Evolutionary conservation across 1,140 invertebrate genomes (phyloP).

Genomic region (Agrypnia vestita): DNA sequence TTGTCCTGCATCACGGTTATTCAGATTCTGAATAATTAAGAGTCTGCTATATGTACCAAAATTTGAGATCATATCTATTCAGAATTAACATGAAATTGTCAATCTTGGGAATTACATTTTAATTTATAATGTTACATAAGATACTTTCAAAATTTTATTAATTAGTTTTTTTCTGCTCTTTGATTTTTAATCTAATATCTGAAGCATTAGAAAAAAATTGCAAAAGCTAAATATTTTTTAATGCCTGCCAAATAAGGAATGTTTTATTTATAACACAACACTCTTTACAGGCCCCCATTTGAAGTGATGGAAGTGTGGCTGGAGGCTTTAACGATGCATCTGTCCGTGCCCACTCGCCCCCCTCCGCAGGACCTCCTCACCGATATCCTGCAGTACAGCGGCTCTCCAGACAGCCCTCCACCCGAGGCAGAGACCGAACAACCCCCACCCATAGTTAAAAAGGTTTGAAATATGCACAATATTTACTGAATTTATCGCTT

Average conservation of each 20-base stretch:
- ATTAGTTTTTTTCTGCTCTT: too few species aligned
- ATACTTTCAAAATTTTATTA: too few species aligned
- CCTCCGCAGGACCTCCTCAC: slow-evolving; percentile 81
- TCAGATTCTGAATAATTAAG: too few species aligned
- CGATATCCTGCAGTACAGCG: slow-evolving; percentile 83
- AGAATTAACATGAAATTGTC: too few species aligned
- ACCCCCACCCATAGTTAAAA: slow-evolving; percentile 33
- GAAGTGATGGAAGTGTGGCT: slow-evolving; percentile 90
- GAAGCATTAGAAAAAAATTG: not conserved
- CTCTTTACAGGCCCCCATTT: slow-evolving; percentile 81
- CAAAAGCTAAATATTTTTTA: not conserved
- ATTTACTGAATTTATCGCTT: not conserved
- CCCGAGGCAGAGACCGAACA: not conserved
- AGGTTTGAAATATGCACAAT: slow-evolving; percentile 32
- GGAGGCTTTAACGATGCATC: slow-evolving; percentile 82
- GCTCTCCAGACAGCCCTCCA: slow-evolving; percentile 59
- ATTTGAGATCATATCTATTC: too few species aligned
- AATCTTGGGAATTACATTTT: too few species aligned
- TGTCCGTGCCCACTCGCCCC: slow-evolving; percentile 77
- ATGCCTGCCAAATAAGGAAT: not conserved
- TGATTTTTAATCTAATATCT: too few species aligned
- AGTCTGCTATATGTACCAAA: too few species aligned
- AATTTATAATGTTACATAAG: too few species aligned
- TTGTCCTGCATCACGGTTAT: too few species aligned
- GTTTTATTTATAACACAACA: not conserved